phyloP scores from a whole-genome alignment of 2,888 invertebrate genomes.

The Catotricha subobsoleta region DNA sequence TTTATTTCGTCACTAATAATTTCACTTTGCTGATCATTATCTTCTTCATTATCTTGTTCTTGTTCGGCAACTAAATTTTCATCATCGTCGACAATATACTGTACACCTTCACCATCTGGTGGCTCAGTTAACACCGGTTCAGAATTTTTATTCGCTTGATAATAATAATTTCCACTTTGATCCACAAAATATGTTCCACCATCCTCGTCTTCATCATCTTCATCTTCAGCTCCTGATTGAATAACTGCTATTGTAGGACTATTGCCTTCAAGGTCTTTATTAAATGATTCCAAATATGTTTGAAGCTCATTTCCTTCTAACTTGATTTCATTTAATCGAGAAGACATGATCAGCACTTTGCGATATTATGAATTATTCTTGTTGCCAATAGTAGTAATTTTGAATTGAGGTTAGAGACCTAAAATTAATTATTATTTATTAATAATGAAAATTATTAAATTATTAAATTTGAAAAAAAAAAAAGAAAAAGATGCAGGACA shows the following conservation, averaged over 20 bases:
- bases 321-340: conserved; percentile 26
- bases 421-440: no score
- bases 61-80: neutral
- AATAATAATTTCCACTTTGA: conserved; percentile 66
- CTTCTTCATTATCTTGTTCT: neutral
- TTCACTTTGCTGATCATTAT: neutral
- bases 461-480: no score
- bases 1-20: neutral
- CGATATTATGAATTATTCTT: no score
- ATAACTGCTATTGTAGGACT: conserved; percentile 17
- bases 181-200: conserved; percentile 64
- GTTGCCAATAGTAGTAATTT: no score
- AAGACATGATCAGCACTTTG: conserved; percentile 13
- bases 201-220: conserved; percentile 26
- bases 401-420: no score
- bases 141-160: conserved; percentile 47
- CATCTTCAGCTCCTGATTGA: conserved; percentile 5
- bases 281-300: conserved; percentile 62
- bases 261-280: conserved; percentile 54
- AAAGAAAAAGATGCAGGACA: no score
- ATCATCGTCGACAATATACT: conserved; percentile 7
- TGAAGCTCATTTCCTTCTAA: conserved; percentile 41
- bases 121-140: conserved; percentile 46
- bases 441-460: no score
- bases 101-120: conserved; percentile 31